These are phyloP conservation scores for Diorhabda elongata DNA, from an alignment of 1,140 invertebrate species.

Conservation along the genomic window DNA sequence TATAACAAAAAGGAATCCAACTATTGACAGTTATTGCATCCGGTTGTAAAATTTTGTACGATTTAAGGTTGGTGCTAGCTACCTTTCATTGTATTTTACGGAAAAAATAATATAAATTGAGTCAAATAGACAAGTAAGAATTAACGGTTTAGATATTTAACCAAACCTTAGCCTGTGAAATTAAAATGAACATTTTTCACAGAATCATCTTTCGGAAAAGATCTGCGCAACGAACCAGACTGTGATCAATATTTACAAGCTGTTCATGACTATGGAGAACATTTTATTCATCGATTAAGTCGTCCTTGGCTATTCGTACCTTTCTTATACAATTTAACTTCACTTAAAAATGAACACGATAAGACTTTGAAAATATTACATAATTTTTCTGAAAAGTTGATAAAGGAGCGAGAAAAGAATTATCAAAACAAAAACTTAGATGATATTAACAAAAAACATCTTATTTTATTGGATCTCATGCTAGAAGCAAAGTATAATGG, in stretches of 20 bases:
- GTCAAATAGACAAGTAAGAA: no score
- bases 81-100: no score
- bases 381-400: slow-evolving; percentile 61
- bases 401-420: slow-evolving; percentile 26
- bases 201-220: neutral
- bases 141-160: no score
- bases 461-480: slow-evolving; percentile 72
- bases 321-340: neutral
- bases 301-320: neutral
- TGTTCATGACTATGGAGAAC: neutral
- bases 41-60: no score
- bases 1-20: no score
- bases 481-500: slow-evolving; percentile 58
- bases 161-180: no score
- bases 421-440: neutral
- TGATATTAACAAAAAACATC: slow-evolving; percentile 49
- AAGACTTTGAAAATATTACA: slow-evolving; percentile 50
- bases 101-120: no score
- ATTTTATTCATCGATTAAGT: neutral
- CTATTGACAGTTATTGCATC: no score
- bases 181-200: neutral
- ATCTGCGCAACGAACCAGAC: neutral
- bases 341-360: neutral
- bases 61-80: no score
- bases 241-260: neutral